phyloP scores from a whole-genome alignment of 2,888 invertebrate species.

The Hybos culiciformis region DNA sequence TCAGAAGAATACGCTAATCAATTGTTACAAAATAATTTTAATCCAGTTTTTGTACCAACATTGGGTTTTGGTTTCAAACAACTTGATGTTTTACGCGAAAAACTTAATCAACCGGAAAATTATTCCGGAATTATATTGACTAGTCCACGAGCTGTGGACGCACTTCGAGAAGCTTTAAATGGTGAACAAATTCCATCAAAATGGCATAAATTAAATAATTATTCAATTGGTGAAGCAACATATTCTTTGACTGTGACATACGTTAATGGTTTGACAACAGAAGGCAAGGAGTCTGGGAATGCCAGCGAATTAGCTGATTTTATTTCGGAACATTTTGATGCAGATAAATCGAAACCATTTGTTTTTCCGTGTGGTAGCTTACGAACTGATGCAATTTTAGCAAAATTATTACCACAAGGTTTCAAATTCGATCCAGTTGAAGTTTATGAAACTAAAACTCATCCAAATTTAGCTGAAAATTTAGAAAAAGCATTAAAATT shows the following conservation, averaged over 20 bases:
- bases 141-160: conserved; percentile 42
- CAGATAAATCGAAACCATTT: conserved; percentile 35
- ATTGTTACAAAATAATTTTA: conserved; percentile 35
- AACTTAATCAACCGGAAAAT: conserved; percentile 34
- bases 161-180: conserved; percentile 35
- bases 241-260: conserved; percentile 35
- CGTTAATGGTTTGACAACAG: conserved; percentile 36
- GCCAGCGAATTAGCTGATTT: conserved; percentile 38
- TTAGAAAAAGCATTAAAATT: conserved; percentile 32
- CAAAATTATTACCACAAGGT: conserved; percentile 33
- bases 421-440: conserved; percentile 37
- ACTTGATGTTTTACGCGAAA: conserved; percentile 32
- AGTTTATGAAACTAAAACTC: conserved; percentile 41
- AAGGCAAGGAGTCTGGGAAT: conserved; percentile 42
- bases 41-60: conserved; percentile 38
- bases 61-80: conserved; percentile 40
- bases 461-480: conserved; percentile 34
- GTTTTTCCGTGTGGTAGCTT: conserved; percentile 44
- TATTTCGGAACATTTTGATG: conserved; percentile 38
- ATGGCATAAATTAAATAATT: conserved; percentile 38
- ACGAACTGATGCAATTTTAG: conserved; percentile 38
- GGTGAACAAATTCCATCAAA: conserved; percentile 28
- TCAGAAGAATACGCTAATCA: conserved; percentile 37
- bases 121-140: conserved; percentile 42
- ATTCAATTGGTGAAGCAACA: conserved; percentile 43